Base-by-base conservation (phyloP, 2,888 invertebrate species). In the Conops quadrifasciatus region DNA sequence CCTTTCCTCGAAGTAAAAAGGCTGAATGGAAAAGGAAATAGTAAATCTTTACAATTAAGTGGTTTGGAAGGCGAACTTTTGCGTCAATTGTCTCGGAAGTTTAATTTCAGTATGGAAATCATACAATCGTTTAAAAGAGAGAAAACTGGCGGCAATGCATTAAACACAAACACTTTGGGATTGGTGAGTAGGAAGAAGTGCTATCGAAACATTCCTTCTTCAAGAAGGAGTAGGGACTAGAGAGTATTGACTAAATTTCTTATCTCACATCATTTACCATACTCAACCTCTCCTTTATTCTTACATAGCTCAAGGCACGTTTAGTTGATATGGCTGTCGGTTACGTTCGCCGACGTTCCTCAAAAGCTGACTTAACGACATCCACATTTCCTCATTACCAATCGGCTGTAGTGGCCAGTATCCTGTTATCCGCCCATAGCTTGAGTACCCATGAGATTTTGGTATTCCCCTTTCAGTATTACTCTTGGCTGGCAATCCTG, bases 251-350 rank as follows among this genome's bases (percentile, higher is more conserved):
- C n/a, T n/a, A n/a, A n/a, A n/a, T n/a, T n/a, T n/a, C n/a, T n/a
- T n/a, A n/a, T n/a, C n/a, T n/a, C n/a, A n/a, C n/a, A n/a, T n/a
- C n/a, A n/a, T n/a, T n/a, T n/a, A n/a, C n/a, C n/a, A n/a, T n/a
- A 43, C 43, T 43, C 43, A 9, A 13, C 13, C 16, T 49, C 49
- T 24, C 15, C 24, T 19, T 21, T 7, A 3, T 36, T n/a, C 36
- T 19, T 21, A 9, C 58, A n/a, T 66, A 79, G 78, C 68, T 75
- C 2, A 67, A 76, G 49, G 68, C 69, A 11, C 71, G 49, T 21
- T 63, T 69, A 2, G 78, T 77, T 4, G 78, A 81, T 36, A 66
- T 81, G 63, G 76, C 76, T 19, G 72, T 80, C 45, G 80, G 81
- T 0, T 79, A 78, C 36, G 74, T 78, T 19, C 72, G 76, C 4